A percentile compares a stretch with the other conserved stretches of the same genome.
phyloP scores from a whole-genome alignment of 2,113 vertebrate genomes.

The Junco hyemalis region DNA sequence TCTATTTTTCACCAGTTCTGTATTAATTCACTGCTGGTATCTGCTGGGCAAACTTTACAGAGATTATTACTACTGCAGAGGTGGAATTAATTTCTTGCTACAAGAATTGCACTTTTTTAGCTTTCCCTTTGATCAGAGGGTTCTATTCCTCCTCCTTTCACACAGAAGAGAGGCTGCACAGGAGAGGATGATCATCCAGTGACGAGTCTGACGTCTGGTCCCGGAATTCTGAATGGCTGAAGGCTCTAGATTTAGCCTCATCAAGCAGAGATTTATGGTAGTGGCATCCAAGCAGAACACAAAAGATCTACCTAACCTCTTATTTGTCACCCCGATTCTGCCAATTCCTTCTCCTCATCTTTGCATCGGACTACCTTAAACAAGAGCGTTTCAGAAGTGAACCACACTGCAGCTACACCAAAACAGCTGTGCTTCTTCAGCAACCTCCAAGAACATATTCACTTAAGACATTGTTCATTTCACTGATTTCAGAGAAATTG shows the following conservation, averaged over 20 bases:
- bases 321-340: not conserved
- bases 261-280: not conserved
- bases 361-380: not conserved
- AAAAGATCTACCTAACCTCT: not conserved
- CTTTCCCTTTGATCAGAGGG: not conserved
- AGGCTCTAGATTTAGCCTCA: not conserved
- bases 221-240: not conserved
- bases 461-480: not conserved
- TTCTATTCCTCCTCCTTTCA: not conserved
- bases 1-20: not conserved
- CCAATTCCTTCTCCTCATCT: not conserved
- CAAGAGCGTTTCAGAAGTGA: not conserved
- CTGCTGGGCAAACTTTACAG: not conserved
- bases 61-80: not conserved
- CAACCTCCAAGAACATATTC: not conserved
- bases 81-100: not conserved
- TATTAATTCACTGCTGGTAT: slow-evolving; percentile 1
- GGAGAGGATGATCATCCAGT: not conserved
- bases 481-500: not conserved
- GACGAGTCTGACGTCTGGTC: not conserved
- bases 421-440: not conserved
- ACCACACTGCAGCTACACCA: not conserved
- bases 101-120: not conserved
- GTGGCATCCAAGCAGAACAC: not conserved
- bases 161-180: not conserved